Base-by-base conservation (phyloP, 2,113 vertebrate species). In the Tachysurus vachellii region DNA sequence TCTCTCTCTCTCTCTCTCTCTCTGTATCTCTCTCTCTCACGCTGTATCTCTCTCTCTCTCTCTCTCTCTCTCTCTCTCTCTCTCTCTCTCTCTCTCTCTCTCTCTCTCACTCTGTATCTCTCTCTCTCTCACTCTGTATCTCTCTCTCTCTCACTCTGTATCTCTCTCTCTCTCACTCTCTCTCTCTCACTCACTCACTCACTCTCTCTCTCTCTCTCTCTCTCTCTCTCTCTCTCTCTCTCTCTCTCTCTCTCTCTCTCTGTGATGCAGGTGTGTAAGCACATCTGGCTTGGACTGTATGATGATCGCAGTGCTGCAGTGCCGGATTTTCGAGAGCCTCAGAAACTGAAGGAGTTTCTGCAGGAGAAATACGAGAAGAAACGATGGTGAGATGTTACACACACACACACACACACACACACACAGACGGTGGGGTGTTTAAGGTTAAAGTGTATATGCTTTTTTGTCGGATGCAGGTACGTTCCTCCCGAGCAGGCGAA, bases 331-430 rank as follows among this genome's bases (percentile, higher is more conserved):
- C 97, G 97, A 93, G 98, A 99, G 94, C 97, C 98, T 88, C 98
- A 98, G 93, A 99, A 99, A 97, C 97, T 99, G 91, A 99, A 99
- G 94, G 98, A 99, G 92, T 99, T 99, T 93, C 96, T 99, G 90
- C 98, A 99, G 93, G 98, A 99, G 95, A 99, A 99, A 95, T 99
- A 99, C 31, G 98, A 99, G 93, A 99, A 99, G 95, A 99, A 99
- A 95, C 96, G 98, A 97, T 99, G 98, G 98, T 99, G 94, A 97
- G 95, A 93, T 44, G 11, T 59, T 56, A 26, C 21, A 44, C 70
- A 44, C 70, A 10, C 36, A 73, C 70, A 75, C 70, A 73, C 70
- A 73, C 31, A 42, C 68, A 44, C 36, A 21, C 17, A 70, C 66
- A 42, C 14, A 50, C 73, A 44, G 70, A 14, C 23, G 47, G 0